Evolutionary conservation across 2,797 vertebrate genomes (phyloP), one percentile per base, ranked within the genome.

Genomic region (Sus cebifrons): DNA sequence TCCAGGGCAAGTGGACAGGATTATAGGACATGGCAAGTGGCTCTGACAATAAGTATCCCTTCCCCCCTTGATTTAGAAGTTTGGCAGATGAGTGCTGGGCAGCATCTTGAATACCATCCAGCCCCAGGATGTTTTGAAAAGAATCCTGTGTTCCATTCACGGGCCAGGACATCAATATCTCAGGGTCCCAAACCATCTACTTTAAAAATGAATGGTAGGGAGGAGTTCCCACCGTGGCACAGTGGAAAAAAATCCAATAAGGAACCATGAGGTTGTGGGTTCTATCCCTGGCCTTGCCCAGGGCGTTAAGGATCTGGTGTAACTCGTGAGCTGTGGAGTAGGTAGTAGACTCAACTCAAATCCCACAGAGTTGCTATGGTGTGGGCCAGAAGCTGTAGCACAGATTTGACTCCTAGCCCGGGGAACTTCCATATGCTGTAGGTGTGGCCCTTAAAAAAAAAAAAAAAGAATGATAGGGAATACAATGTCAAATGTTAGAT

Each of bases 1-100:
- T 10, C 4, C 3, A 32, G 9, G 36, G 25, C 18, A 52, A 16
- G 16, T 12, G n/a, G 56, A 36, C 52, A 40, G 68, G 3, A 16
- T 32, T 68, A 12, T 29, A 27, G 32, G 7, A 14, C 4, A 3
- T 1, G 2, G 10, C 16, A 3, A 1, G 11, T 13, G 27, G 29
- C 78, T 91, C 49, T 90, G 93, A 81, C 25, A 49, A 2, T 40
- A 56, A 40, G 2, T 29, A 40, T 23, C 18, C 9, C 9, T 20
- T 54, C 7, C 29, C 64, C 29, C 6, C 25, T 5, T 27, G 6
- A 49, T 14, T 77, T 82, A 44, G 68, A 88, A 71, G 23, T 58
- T 68, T 52, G 67, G 11, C 10, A 16, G 23, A 8, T 14, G 23
- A 79, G 40, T 9, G 25, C 23, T 40, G 36, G 40, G 2, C 18